Base-by-base conservation (phyloP, 2,888 invertebrate species). In the Pseudococcus jackbeardsleyi region DNA sequence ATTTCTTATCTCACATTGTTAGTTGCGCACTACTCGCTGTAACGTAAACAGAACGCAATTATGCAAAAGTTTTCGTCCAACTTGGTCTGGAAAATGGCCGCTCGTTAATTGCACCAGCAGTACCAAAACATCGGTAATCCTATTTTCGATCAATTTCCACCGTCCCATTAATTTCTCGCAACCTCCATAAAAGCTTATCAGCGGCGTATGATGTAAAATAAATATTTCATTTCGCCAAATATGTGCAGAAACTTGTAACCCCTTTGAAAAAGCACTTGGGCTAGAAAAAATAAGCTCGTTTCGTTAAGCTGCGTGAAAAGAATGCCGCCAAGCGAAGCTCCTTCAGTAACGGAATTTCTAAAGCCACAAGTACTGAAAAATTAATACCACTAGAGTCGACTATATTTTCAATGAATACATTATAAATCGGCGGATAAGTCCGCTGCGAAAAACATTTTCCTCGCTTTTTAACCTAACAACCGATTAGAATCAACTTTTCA, bases 341-440 rank as follows among this genome's bases (percentile, higher is more conserved):
- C 64, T 64, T 2, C 33, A 26, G 26, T 15, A 33, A 33, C 26
- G 26, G 33, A 72, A 72, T 72, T 59, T 72, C 68, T 72, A 72
- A 72, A 72, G 68, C 68, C 33, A 72, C 68, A 72, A 72, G 33
- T 33, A 59, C 68, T 72, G 68, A 72, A 72, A 72, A 72, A 72
- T 72, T 72, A 72, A 72, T 72, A 72, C 12, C 68, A 33, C 68
- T 72, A 26, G 68, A 72, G 68, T 72, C 68, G 68, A 72, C 68
- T 72, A 33, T 33, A 72, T 72, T 72, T 33, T 72, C 68, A 72
- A 72, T 72, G 68, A 72, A 72, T 72, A 72, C 68, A 72, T 72
- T 72, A 72, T 72, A 26, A 8, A 72, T 72, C 33, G 26, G 26
- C 68, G 33, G 68, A 72, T 72, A 33, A 33, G 12, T 72, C 68